Percentiles rank a stretch among this genome's conserved stretches.
phyloP scores from a whole-genome alignment of 2,797 vertebrate genomes.

The Anomalospiza imberbis region DNA sequence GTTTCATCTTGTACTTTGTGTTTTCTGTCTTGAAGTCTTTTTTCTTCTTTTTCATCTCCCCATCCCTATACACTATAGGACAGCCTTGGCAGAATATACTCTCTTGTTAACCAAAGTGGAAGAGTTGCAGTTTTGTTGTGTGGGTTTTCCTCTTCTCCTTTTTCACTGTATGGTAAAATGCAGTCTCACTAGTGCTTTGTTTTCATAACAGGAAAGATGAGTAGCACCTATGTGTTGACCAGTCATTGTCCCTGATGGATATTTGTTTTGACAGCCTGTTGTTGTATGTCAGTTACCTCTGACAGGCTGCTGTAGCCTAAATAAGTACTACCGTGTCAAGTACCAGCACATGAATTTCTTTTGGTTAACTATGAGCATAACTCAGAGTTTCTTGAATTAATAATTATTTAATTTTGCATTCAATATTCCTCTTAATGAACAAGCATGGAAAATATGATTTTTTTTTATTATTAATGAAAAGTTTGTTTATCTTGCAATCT shows the following conservation, averaged over 20 bases:
- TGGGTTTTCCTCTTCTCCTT: not conserved
- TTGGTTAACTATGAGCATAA: not conserved
- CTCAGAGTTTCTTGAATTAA: not conserved
- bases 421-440: not conserved
- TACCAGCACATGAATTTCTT: not conserved
- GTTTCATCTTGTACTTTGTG: not conserved
- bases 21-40: not conserved
- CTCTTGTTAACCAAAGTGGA: not conserved
- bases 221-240: not conserved
- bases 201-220: not conserved
- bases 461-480: not conserved
- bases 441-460: not conserved
- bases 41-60: not conserved
- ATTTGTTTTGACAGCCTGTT: not conserved
- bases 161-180: not conserved
- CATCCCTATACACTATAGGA: accelerated
- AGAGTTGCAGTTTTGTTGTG: not conserved
- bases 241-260: not conserved
- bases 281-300: not conserved
- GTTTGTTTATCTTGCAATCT: not conserved
- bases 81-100: not conserved
- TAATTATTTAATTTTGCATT: not conserved
- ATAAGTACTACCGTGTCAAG: not conserved
- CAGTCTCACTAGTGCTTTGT: not conserved
- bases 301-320: not conserved